Evolutionary conservation across 2,113 vertebrate genomes (phyloP).

Genomic region (Stegastes partitus): DNA sequence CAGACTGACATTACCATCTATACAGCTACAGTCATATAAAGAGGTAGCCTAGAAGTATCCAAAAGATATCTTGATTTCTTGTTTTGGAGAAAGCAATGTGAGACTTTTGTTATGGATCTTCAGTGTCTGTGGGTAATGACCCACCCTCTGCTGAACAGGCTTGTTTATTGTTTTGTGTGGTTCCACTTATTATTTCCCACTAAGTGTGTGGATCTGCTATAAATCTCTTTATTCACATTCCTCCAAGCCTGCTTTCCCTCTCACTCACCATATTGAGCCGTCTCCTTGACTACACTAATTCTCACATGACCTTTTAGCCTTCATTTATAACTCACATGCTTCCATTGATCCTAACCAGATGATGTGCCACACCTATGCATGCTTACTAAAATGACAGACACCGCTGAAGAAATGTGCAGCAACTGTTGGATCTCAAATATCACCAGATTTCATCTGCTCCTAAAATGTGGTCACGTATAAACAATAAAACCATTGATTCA

Average conservation of each 20-base stretch:
- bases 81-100: background rate
- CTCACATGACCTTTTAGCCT: conserved; percentile 72
- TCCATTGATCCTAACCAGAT: conserved; percentile 71
- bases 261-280: conserved; percentile 58
- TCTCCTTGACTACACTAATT: conserved; percentile 76
- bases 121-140: background rate
- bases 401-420: conserved; percentile 7
- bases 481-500: background rate
- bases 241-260: conserved; percentile 50
- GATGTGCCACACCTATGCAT: conserved; percentile 58
- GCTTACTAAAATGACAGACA: conserved; percentile 45
- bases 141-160: conserved; percentile 2
- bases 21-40: background rate
- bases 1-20: background rate
- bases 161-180: conserved; percentile 18
- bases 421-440: background rate
- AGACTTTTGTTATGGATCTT: background rate
- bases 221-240: conserved; percentile 73
- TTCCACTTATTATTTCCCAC: conserved; percentile 52
- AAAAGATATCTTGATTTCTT: background rate
- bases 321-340: conserved; percentile 71
- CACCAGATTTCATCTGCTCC: background rate
- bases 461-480: background rate
- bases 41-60: background rate
- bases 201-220: conserved; percentile 48